phyloP scores from a whole-genome alignment of 2,888 invertebrate genomes.

The Pristionchus fissidentatus region DNA sequence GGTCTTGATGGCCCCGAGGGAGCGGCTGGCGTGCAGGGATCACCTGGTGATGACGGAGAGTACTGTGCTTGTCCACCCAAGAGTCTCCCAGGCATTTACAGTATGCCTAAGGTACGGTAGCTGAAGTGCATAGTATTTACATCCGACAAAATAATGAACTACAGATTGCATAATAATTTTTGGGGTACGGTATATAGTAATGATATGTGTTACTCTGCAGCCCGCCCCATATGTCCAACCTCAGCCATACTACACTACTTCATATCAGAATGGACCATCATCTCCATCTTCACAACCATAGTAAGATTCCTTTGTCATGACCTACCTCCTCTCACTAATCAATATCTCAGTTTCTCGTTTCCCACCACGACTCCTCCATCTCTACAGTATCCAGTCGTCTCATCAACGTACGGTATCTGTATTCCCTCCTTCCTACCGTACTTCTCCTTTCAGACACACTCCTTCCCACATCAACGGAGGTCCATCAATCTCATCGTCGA shows the following conservation, averaged over 20 bases:
- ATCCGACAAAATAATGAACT: not conserved
- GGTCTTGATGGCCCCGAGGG: not conserved
- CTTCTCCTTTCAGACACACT: not conserved
- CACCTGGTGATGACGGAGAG: not conserved
- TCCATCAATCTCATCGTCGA: not conserved
- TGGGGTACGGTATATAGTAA: not conserved
- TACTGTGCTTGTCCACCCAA: constrained; percentile 38
- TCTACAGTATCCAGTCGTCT: not conserved
- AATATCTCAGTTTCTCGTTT: not conserved
- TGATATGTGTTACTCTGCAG: not conserved
- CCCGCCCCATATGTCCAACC: not conserved
- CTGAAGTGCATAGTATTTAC: not conserved
- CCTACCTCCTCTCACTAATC: no score
- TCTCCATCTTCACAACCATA: not conserved
- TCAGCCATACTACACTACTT: not conserved
- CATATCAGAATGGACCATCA: not conserved
- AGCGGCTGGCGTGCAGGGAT: not conserved
- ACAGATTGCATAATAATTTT: not conserved
- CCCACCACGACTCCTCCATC: not conserved
- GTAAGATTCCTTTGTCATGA: no score
- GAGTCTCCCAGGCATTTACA: constrained; percentile 15
- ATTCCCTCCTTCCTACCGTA: not conserved
- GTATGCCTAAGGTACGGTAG: constrained; percentile 12
- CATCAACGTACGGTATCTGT: constrained; percentile 6
- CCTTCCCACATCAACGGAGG: not conserved